Base-by-base conservation (phyloP, 2,113 vertebrate species). In the Apaloderma vittatum region DNA sequence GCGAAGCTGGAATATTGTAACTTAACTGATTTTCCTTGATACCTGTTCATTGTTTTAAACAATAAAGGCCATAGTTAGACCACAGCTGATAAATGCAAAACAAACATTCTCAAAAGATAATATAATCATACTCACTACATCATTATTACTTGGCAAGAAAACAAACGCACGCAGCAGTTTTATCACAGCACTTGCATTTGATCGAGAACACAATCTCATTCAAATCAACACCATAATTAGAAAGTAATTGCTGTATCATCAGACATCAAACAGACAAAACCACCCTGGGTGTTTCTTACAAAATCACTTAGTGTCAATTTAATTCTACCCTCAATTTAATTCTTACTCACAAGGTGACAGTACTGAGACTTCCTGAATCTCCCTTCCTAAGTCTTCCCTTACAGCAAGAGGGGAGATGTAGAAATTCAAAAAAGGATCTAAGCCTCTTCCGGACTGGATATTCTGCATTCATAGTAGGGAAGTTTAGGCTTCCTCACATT, bases 191-290 rank as follows among this genome's bases (percentile, higher is more conserved):
- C 65, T 94, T 27, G 2, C 61, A 94, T 59, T 94, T 82, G 88
- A 95, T 97, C 94, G 94, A 74, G 86, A 86, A 83, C 57, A 96
- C 86, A 91, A 94, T 83, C 75, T 88, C 80, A 86, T 92, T 93
- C 86, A 94, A 94, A 97, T 89, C 88, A 96, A 94, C 76, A 72
- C 70, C 36, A 20, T 70, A 93, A 95, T 82, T 92, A 91, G 86
- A 91, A 94, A 92, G 95, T 46, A 97, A 94, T 74, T 82, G 73
- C 83, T 84, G 48, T 78, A 18, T 91, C 94, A 94, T 85, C 86
- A 97, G 79, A 95, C 92, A 96, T 97, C 88, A 97, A 96, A 96
- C 65, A 95, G 88, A 57, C 51, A 92, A 90, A 86, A 93, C 89
- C 86, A 94, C 72, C 90, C 72, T 90, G 79, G 88, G 86, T 96